phyloP scores from a whole-genome alignment of 1,140 invertebrate genomes.

The Euura saliciscinereae region DNA sequence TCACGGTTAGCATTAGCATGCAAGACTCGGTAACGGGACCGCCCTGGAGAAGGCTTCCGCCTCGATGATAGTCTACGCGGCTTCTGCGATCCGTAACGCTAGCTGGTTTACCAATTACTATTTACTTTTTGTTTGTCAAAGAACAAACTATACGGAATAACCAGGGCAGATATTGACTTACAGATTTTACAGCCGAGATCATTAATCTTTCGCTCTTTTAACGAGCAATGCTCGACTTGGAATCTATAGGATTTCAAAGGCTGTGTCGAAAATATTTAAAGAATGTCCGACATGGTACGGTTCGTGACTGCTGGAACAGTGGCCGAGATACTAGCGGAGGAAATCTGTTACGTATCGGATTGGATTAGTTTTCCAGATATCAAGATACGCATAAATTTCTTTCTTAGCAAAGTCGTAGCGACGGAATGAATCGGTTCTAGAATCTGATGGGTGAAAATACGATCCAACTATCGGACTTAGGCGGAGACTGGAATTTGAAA shows the following conservation, averaged over 20 bases:
- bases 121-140: not conserved
- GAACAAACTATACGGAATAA: not conserved
- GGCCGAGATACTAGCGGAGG: not conserved
- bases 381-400: too few relatives aligned
- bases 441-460: not conserved
- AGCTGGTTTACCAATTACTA: not conserved
- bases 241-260: not conserved
- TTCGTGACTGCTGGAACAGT: not conserved
- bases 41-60: not conserved
- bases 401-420: too few relatives aligned
- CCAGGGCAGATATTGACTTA: not conserved
- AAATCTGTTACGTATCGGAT: not conserved
- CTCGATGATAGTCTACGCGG: not conserved
- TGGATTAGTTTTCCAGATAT: not conserved
- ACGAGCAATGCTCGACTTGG: not conserved
- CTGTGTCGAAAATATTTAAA: not conserved
- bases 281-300: not conserved
- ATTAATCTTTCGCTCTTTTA: not conserved
- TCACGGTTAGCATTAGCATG: constrained; percentile 4
- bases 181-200: not conserved
- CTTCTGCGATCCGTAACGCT: not conserved
- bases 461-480: not conserved
- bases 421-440: too few relatives aligned
- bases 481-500: not conserved
- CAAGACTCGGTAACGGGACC: constrained; percentile 1